Conservation (phyloP, 2,888 invertebrate genomes). For the Galeruca laticollis region DNA sequence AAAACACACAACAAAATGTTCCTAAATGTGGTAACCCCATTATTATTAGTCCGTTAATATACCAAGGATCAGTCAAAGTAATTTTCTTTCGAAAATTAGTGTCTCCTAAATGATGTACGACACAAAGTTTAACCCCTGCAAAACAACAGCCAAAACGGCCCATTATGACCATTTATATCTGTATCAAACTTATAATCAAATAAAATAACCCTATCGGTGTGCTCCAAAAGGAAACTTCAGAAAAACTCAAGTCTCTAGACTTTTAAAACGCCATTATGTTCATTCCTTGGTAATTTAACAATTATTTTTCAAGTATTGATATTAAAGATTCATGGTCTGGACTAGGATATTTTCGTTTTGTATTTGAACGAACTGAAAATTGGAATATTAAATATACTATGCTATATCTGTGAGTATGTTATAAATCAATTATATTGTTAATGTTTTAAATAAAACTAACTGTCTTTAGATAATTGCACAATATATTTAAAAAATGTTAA, state of each 20-base stretch:
- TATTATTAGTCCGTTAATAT: constrained; percentile 26
- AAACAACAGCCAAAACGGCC: constrained; percentile 22
- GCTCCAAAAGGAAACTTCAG: constrained; percentile 40
- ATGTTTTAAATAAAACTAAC: too few species aligned
- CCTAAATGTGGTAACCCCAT: constrained; percentile 3
- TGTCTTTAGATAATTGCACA: too few species aligned
- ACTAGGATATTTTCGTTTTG: background rate
- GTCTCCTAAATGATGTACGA: constrained; percentile 11
- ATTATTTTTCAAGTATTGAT: constrained; percentile 51
- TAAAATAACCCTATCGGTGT: constrained; percentile 48
- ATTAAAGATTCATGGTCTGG: constrained; percentile 34
- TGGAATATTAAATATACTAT: too few species aligned
- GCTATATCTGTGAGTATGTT: too few species aligned
- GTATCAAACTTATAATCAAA: constrained; percentile 49
- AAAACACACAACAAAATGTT: constrained; percentile 7
- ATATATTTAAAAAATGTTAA: too few species aligned
- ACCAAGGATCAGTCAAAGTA: constrained; percentile 2
- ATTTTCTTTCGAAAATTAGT: constrained; percentile 26
- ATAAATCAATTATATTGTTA: too few species aligned
- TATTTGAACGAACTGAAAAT: background rate
- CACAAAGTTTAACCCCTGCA: constrained; percentile 1
- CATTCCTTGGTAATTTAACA: constrained; percentile 48
- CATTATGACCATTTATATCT: constrained; percentile 51
- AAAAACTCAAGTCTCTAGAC: constrained; percentile 53
- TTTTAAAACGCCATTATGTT: constrained; percentile 59